Evolutionary conservation across 2,113 vertebrate species (phyloP).

Genomic region (Lota lota): DNA sequence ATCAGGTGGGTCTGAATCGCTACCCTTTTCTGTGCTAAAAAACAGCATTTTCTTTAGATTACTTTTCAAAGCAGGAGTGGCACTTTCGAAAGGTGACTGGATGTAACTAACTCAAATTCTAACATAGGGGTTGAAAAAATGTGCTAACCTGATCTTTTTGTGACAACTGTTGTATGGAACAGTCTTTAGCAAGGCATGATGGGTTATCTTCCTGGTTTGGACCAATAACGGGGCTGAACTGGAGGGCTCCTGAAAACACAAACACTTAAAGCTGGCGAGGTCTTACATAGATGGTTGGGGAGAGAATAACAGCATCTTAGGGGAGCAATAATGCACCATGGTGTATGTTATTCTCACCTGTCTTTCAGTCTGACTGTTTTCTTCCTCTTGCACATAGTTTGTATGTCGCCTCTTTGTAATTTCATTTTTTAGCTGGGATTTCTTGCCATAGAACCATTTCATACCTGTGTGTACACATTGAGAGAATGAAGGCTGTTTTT

Average conservation of each 20-base stretch:
- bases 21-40: constrained; percentile 51
- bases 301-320: neutral
- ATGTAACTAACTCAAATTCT: too few relatives aligned
- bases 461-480: constrained; percentile 58
- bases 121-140: too few relatives aligned
- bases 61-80: too few relatives aligned
- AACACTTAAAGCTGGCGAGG: neutral
- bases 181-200: constrained; percentile 79
- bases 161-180: constrained; percentile 86
- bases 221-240: constrained; percentile 81
- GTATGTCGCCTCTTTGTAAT: constrained; percentile 70
- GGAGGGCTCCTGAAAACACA: constrained; percentile 48
- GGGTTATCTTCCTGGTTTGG: constrained; percentile 79
- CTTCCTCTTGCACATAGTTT: constrained; percentile 63
- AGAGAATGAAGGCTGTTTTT: neutral
- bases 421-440: constrained; percentile 56
- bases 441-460: constrained; percentile 82
- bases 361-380: constrained; percentile 57
- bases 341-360: neutral
- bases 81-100: too few relatives aligned
- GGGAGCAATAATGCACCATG: neutral
- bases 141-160: constrained; percentile 70
- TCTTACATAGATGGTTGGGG: neutral
- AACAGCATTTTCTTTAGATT: too few relatives aligned
- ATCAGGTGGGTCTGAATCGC: constrained; percentile 1